phyloP scores from a whole-genome alignment of 1,140 invertebrate genomes.

The Metaphire vulgaris region DNA sequence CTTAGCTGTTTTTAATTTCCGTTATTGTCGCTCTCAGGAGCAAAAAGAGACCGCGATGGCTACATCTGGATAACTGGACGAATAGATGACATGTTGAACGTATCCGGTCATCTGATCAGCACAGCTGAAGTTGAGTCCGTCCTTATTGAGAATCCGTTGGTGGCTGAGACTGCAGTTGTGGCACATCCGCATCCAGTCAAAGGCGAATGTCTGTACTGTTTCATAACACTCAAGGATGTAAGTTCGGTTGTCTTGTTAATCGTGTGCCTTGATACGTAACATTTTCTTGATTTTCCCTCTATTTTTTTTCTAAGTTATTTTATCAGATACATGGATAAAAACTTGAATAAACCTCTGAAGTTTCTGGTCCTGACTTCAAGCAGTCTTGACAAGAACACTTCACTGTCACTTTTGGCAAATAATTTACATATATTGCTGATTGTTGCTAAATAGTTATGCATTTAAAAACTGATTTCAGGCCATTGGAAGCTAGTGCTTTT shows the following conservation, averaged over 20 bases:
- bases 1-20: no score
- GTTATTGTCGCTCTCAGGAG: no score
- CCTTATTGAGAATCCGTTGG: constrained; percentile 60
- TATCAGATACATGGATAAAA: no score
- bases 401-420: no score
- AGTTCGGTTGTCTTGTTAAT: neutral
- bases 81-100: constrained; percentile 47
- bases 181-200: constrained; percentile 55
- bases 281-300: neutral
- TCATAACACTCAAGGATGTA: constrained; percentile 47
- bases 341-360: neutral
- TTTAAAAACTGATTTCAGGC: no score
- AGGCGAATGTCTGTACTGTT: constrained; percentile 51
- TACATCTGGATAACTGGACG: constrained; percentile 93
- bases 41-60: constrained; percentile 80
- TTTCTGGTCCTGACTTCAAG: no score
- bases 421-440: no score
- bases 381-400: no score
- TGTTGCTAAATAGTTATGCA: no score
- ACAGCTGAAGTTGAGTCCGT: constrained; percentile 89
- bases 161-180: constrained; percentile 55
- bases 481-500: no score
- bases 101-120: constrained; percentile 51
- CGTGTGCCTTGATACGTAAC: neutral
- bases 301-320: no score